phyloP scores from a whole-genome alignment of 2,797 vertebrate species.

The Sebastes jordani region DNA sequence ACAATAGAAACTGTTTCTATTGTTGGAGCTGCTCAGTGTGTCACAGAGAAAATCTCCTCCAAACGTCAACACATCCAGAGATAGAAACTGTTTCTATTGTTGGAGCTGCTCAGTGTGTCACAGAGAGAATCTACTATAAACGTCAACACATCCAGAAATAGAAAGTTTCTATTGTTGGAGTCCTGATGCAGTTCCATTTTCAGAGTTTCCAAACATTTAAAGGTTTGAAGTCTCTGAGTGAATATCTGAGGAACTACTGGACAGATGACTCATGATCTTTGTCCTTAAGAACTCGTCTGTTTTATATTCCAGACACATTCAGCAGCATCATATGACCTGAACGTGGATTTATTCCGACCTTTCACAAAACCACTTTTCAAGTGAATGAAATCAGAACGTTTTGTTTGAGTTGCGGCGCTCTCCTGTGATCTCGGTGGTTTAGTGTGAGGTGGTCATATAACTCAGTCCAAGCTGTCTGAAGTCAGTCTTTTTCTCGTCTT shows the following conservation, averaged over 20 bases:
- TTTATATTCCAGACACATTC: not conserved
- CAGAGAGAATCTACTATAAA: too few species aligned
- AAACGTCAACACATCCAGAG: slow-evolving; percentile 27
- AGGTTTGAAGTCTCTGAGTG: not conserved
- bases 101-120: slow-evolving; percentile 5
- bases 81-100: slow-evolving; percentile 56
- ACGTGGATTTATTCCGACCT: not conserved
- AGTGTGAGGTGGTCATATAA: too few species aligned
- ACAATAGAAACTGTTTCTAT: slow-evolving; percentile 57
- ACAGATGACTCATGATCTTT: not conserved
- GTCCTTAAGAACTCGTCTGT: not conserved
- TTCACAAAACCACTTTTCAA: too few species aligned
- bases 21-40: slow-evolving; percentile 13
- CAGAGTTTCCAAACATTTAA: slow-evolving; percentile 31
- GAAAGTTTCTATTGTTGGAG: too few species aligned
- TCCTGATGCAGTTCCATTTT: not conserved
- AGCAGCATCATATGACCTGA: not conserved
- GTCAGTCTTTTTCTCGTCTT: too few species aligned
- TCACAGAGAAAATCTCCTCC: too few species aligned
- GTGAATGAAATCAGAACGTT: too few species aligned
- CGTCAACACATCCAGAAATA: too few species aligned
- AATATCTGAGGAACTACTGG: not conserved
- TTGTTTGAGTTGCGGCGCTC: too few species aligned
- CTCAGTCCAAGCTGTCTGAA: too few species aligned
- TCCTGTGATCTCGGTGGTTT: too few species aligned